Conservation (phyloP, 1,140 invertebrate species). For the Linepithema humile region DNA sequence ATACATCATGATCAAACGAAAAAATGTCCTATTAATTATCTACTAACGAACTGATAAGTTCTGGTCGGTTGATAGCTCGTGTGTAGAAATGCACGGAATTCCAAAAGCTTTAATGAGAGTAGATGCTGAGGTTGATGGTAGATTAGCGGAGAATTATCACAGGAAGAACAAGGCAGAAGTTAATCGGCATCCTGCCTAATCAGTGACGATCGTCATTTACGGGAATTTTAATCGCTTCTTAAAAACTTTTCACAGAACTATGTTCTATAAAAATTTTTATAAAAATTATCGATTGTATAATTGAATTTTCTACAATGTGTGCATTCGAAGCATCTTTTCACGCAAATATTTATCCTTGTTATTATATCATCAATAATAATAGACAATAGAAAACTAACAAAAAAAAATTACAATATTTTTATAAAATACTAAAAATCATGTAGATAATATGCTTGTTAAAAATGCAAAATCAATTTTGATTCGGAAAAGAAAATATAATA, state of each 20-base stretch:
- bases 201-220: not conserved
- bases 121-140: not conserved
- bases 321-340: not conserved
- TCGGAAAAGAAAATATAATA: no score
- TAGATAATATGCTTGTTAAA: no score
- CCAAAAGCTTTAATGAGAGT: slow-evolving; percentile 21
- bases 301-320: not conserved
- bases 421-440: not conserved
- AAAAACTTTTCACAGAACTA: slow-evolving; percentile 1
- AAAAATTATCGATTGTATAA: slow-evolving; percentile 2
- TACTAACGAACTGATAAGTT: slow-evolving; percentile 17
- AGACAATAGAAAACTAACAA: not conserved
- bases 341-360: not conserved
- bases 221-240: slow-evolving; percentile 17
- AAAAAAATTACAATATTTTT: not conserved
- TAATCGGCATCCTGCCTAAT: slow-evolving; percentile 1
- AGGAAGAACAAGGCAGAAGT: not conserved
- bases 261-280: not conserved
- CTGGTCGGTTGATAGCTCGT: not conserved
- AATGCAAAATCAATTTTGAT: no score
- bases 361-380: not conserved
- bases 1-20: not conserved
- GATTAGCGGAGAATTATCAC: no score
- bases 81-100: slow-evolving; percentile 15
- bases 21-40: slow-evolving; percentile 9